Evolutionary conservation across 1,140 invertebrate species (phyloP), one percentile per base, ranked within the genome.

Genomic region (Tyrophagus putrescentiae): DNA sequence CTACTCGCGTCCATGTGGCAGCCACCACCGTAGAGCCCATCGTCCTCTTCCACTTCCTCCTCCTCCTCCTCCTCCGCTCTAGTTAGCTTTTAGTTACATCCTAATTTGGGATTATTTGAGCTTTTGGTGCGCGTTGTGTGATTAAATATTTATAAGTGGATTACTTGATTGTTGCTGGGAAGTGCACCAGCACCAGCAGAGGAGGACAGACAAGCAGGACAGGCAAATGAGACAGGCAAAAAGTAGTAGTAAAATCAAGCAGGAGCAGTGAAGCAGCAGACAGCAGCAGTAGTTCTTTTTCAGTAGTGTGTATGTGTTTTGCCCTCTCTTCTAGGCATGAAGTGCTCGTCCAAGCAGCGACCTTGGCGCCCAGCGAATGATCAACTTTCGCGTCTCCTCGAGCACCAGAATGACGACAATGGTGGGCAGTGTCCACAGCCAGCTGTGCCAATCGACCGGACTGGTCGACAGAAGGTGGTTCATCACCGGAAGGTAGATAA

Each of bases 401-500:
- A 18, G 48, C 5, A 39, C 3, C 16, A 61, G 21, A 13, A 54
- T 61, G 6, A 60, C 6, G 23, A 31, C 4, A 28, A 54, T 34
- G 32, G 39, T 34, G n/a, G 60, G 57, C 4, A 61, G 21, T 21
- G 29, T 34, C 32, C 36, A 28, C 18, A 60, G 2, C 60, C 60
- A 61, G 28, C 52, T 54, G 3, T 2, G 25, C 28, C 25, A 31
- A 11, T 54, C 3, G n/a, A 54, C 52, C 13, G 52, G 2, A n/a
- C 16, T 18, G 39, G 21, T 57, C 21, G 39, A 31, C 32, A 57
- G 21, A 9, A 57, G 13, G 13, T 57, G 11, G 16, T 36, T 50
- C 36, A 57, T 18, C n/a, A 4, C 11, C 23, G 85, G 84, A 23
- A 79, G 75, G 67, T 87, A 87, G 3, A 80, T 76, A 3, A 87